A percentile compares a stretch with the other conserved stretches of the same genome.
Evolutionary conservation across 2,888 invertebrate genomes (phyloP).

Genomic region (Tachina lurida): DNA sequence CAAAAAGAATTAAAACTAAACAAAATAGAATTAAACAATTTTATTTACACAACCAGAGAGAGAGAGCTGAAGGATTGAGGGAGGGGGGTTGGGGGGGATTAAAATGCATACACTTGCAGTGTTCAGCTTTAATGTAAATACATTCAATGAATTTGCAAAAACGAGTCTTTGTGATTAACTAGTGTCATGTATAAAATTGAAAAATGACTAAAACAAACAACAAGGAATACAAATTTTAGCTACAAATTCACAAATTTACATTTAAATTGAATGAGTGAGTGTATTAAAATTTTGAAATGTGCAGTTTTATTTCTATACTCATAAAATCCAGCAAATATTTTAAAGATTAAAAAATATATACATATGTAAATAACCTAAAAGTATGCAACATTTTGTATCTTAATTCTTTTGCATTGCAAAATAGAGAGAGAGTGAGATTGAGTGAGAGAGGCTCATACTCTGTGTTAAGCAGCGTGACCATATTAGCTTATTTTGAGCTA

Average conservation of each 20-base stretch:
- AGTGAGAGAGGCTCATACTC: too few relatives aligned
- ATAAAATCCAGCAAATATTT: conserved; percentile 1
- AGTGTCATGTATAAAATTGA: not conserved
- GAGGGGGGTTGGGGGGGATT: not conserved
- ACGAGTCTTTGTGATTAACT: conserved; percentile 41
- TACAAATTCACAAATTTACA: conserved; percentile 7
- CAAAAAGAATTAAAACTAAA: conserved; percentile 9
- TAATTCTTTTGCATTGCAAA: too few relatives aligned
- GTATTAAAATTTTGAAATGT: conserved; percentile 21
- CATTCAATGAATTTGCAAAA: conserved; percentile 43
- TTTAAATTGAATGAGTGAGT: conserved; percentile 40
- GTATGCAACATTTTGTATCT: not conserved
- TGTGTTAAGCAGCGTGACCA: too few relatives aligned
- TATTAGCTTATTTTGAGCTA: too few relatives aligned
- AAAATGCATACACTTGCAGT: conserved; percentile 5
- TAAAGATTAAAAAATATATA: not conserved
- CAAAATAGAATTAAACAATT: conserved; percentile 30
- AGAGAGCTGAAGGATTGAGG: too few relatives aligned
- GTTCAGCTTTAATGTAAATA: not conserved
- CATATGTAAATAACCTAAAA: conserved; percentile 5
- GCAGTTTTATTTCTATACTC: conserved; percentile 29
- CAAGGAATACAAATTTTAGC: not conserved
- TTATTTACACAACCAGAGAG: not conserved
- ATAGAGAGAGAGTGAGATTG: too few relatives aligned
- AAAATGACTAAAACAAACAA: not conserved